Evolutionary conservation across 2,113 vertebrate genomes (phyloP).

Genomic region (Cichladusa arquata): DNA sequence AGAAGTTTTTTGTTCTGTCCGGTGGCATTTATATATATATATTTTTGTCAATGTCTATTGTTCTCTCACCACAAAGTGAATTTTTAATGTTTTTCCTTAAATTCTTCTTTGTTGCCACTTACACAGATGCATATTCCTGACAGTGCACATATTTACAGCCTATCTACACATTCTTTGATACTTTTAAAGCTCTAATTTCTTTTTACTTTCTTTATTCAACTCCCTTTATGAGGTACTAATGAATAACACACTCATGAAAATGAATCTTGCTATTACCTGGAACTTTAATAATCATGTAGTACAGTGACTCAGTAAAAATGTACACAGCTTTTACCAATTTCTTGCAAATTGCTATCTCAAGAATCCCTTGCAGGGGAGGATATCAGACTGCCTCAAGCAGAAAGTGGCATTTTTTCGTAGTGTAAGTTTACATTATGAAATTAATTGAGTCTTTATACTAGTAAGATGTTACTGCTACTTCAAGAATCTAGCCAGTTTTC

Average conservation of each 20-base stretch:
- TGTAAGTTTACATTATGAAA: not conserved
- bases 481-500: not conserved
- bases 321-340: not conserved
- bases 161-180: not conserved
- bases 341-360: not conserved
- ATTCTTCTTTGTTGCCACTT: not conserved
- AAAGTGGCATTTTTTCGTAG: not conserved
- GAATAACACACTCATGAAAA: not conserved
- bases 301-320: not conserved
- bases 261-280: not conserved
- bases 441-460: not conserved
- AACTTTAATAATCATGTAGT: not conserved
- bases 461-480: not conserved
- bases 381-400: not conserved
- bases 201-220: not conserved
- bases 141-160: not conserved
- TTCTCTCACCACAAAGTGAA: not conserved
- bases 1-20: not conserved
- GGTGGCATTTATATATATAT: not conserved
- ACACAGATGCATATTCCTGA: not conserved
- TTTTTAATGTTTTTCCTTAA: not conserved
- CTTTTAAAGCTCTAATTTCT: not conserved
- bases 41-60: not conserved
- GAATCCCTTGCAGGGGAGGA: not conserved
- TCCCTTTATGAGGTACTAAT: not conserved